Evolutionary conservation across 1,140 invertebrate genomes (phyloP).

Genomic region (Tetramorium alpestre): DNA sequence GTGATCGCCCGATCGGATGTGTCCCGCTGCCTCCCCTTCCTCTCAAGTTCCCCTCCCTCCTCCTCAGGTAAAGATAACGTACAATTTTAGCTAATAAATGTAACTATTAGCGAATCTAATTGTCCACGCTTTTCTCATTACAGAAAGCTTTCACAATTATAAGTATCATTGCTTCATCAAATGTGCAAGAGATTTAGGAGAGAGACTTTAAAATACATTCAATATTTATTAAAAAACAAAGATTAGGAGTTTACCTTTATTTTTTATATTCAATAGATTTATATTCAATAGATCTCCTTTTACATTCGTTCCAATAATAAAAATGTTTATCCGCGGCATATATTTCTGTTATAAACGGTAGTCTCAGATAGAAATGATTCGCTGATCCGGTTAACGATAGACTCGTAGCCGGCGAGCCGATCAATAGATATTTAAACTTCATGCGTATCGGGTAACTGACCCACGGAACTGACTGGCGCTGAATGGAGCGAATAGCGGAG

Average conservation of each 20-base stretch:
- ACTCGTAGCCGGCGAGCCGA: conserved; percentile 32
- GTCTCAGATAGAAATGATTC: conserved; percentile 18
- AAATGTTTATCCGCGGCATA: not conserved
- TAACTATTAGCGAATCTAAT: not conserved
- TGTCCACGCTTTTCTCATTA: not conserved
- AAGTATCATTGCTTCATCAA: not conserved
- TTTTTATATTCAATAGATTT: too few species aligned
- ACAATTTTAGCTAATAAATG: conserved; percentile 5
- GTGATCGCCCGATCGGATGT: conserved; percentile 30
- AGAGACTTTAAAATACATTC: not conserved
- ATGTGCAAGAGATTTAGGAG: not conserved
- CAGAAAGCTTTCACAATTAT: not conserved
- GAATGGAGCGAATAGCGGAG: conserved; percentile 40
- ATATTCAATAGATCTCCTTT: not conserved
- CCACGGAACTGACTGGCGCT: conserved; percentile 43
- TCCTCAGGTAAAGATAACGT: not conserved
- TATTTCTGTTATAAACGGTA: conserved; percentile 12
- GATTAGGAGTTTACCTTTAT: not conserved
- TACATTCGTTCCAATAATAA: not conserved
- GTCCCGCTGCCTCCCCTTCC: not conserved
- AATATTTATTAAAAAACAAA: not conserved
- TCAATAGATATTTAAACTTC: conserved; percentile 58
- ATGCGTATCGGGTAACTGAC: conserved; percentile 45
- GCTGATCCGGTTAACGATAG: conserved; percentile 51
- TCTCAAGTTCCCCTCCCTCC: not conserved